Evolutionary conservation across 2,797 vertebrate species (phyloP).

Genomic region (Phaenicophaeus curvirostris): DNA sequence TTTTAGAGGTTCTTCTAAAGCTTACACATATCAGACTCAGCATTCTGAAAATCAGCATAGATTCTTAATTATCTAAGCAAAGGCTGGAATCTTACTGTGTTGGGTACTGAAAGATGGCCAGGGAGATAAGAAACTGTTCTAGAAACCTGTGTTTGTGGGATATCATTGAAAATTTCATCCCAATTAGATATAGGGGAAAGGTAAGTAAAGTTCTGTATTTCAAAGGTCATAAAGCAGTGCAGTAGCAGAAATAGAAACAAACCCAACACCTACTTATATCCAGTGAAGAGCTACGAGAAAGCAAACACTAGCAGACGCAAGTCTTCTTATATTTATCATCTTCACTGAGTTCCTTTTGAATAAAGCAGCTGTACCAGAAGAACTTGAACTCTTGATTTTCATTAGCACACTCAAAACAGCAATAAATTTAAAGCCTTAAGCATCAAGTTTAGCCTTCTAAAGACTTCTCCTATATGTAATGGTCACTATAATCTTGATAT

Average conservation of each 20-base stretch:
- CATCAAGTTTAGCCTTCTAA: background rate
- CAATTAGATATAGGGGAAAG: rapidly evolving
- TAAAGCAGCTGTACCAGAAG: background rate
- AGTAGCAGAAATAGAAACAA: background rate
- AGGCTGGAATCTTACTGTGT: background rate
- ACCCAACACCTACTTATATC: background rate
- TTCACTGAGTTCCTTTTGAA: background rate
- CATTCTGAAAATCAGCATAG: background rate
- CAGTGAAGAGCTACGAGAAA: background rate
- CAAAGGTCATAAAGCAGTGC: background rate
- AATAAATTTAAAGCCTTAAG: background rate
- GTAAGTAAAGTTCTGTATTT: background rate
- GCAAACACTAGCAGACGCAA: background rate
- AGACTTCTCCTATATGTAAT: background rate
- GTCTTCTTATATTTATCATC: background rate
- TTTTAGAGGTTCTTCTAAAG: background rate
- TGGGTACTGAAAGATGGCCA: background rate
- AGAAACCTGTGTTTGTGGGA: background rate
- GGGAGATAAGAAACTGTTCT: background rate
- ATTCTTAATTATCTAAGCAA: background rate
- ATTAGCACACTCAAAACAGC: background rate
- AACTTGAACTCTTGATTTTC: background rate
- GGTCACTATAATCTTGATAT: background rate
- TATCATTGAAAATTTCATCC: background rate
- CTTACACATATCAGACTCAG: background rate